phyloP scores from a whole-genome alignment of 2,797 vertebrate genomes.

The Pseudomugil gertrudae region DNA sequence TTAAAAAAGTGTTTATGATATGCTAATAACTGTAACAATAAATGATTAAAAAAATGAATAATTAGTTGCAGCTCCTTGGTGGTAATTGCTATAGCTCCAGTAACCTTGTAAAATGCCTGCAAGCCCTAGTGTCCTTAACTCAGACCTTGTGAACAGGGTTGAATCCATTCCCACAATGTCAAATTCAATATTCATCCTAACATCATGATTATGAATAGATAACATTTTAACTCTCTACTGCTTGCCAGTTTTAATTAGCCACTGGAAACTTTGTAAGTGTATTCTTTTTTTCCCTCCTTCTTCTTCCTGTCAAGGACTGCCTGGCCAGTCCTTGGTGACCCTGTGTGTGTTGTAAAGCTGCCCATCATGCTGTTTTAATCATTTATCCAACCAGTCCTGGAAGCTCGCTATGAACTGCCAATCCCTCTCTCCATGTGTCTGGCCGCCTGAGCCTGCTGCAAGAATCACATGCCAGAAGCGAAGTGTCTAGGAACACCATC shows the following conservation, averaged over 20 bases:
- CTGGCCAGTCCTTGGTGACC: slow-evolving; percentile 56
- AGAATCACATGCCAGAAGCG: slow-evolving; percentile 47
- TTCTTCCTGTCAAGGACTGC: slow-evolving; percentile 45
- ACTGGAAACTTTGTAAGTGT: slow-evolving; percentile 9
- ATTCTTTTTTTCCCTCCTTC: neutral
- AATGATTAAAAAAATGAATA: neutral
- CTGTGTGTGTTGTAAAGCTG: slow-evolving; percentile 63
- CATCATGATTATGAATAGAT: slow-evolving; percentile 61
- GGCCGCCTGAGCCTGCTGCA: slow-evolving; percentile 53
- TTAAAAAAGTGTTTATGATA: neutral
- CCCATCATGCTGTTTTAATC: slow-evolving; percentile 71
- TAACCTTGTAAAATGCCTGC: slow-evolving; percentile 22
- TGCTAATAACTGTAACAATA: neutral
- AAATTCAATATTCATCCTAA: slow-evolving; percentile 58
- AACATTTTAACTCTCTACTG: slow-evolving; percentile 61
- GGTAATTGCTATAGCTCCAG: neutral
- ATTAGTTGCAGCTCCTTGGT: neutral
- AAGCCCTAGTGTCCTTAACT: slow-evolving; percentile 9
- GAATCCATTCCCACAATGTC: slow-evolving; percentile 32
- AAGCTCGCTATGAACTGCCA: slow-evolving; percentile 71
- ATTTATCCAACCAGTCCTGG: slow-evolving; percentile 59
- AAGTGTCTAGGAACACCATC: slow-evolving; percentile 52
- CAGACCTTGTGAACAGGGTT: slow-evolving; percentile 3
- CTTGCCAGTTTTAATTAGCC: slow-evolving; percentile 69
- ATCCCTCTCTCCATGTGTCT: slow-evolving; percentile 56